Base-by-base conservation (phyloP, 1,140 invertebrate species). In the Drosophila tristis region DNA sequence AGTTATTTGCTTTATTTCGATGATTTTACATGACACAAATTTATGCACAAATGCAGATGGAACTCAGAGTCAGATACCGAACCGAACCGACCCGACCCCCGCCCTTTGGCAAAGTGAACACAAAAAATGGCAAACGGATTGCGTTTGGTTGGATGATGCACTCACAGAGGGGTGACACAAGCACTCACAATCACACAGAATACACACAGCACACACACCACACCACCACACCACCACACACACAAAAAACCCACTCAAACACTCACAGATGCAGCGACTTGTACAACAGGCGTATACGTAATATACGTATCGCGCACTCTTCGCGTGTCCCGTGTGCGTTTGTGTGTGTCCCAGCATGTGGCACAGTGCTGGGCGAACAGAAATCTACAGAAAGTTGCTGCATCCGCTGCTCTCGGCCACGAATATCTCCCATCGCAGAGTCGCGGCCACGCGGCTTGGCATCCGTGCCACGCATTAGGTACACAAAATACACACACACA, bases 1-100 rank as follows among this genome's bases (percentile, higher is more conserved):
- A 82, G 75, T 78, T 87, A 87, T 87, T 89, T 82, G 82, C 82
- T 87, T 82, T 87, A 87, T 89, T 78, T 84, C 63, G 75, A 82
- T 89, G 84, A 87, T 89, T 89, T 78, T 75, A 89, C 82, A 82
- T 89, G 82, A 78, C 84, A 65, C 75, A 87, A 87, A 78, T 80
- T 80, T 85, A 86, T 85, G 81, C 74, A 79, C 68, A 70, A 70
- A 79, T 79, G 75, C 71, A 76, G 70, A 78, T 66, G 47, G 42
- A 56, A 68, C 44, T 11, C 63, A 57, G 31, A 26, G 42, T 15
- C 63, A 39, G 43, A 48, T 7, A 39, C 64, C 35, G 16, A 56
- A 29, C 13, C 26, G 11, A 2, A 9, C 11, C 26, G 8, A 20
- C 20, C 20, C 20, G 20, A 54, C 16, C 44, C 26, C 43, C 5